Evolutionary conservation across 1,140 invertebrate species (phyloP), one percentile per base, ranked within the genome.

Genomic region (Nasonia vitripennis): DNA sequence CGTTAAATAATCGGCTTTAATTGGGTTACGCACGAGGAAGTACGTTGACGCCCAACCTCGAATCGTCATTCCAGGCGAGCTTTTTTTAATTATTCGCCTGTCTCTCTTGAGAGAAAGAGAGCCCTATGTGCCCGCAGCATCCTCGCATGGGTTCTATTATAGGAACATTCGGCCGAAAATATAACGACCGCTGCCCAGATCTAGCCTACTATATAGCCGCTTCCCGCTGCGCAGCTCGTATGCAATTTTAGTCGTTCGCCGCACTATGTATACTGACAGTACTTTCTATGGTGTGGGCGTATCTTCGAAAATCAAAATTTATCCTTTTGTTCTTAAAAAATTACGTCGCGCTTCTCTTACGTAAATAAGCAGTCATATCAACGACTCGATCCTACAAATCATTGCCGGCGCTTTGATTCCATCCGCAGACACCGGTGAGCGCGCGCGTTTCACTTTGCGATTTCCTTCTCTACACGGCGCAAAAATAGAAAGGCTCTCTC

Each of bases 21-120:
- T 93, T 93, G 87, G 92, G 92, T 92, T 93, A 91, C 90, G 91
- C 91, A 93, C 89, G 91, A 93, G 92, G 92, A 93, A 93, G 91
- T 92, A 90, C 90, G 83, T 31, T 12, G 27, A 11, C 9, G 41
- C 55, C 78, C 67, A 90, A 89, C 84, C 87, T 90, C 89, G 88
- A 87, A 75, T 87, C 87, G 87, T 87, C 87, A 88, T 89, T 91
- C 88, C 88, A 90, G 89, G 91, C 87, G 87, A 89, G 89, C 89
- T 91, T 89, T 87, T 87, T 89, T 87, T 83, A 75, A 45, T 73
- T 41, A 37, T 4, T 51, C 37, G 41, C 27, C 71, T 2, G 0
- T 67, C 67, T 9, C 6, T 5, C 67, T 37, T 5, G 34, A 37
- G 34, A 37, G 34, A 37, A 0, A 37, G 67, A 2, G 77, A 68